phyloP scores from a whole-genome alignment of 2,797 vertebrate species.

The Catamblyrhynchus diadema region DNA sequence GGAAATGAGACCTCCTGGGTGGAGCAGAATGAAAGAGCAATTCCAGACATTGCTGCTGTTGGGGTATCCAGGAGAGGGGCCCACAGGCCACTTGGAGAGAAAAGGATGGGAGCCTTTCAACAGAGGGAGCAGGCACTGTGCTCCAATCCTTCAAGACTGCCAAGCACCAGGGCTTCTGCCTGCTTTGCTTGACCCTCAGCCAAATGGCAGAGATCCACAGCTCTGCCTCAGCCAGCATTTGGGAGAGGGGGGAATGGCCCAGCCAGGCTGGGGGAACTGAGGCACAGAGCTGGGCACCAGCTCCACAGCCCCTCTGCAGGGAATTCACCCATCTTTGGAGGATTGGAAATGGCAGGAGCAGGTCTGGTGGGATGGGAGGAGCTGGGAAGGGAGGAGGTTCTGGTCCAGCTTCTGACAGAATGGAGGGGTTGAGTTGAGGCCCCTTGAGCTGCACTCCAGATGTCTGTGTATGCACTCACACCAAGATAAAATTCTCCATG shows the following conservation, averaged over 20 bases:
- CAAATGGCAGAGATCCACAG: slow-evolving; percentile 52
- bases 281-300: not conserved
- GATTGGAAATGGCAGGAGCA: not conserved
- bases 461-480: not conserved
- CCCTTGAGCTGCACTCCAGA: not conserved
- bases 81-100: not conserved
- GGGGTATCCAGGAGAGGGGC: not conserved
- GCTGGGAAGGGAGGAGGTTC: not conserved
- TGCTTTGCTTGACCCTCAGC: slow-evolving; percentile 50
- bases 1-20: not conserved
- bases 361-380: not conserved
- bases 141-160: not conserved
- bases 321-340: not conserved
- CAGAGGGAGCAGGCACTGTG: not conserved
- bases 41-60: not conserved
- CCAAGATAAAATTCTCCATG: not conserved
- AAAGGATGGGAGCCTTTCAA: not conserved
- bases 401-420: slow-evolving; percentile 19
- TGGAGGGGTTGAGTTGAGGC: not conserved
- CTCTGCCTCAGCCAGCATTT: slow-evolving; percentile 16
- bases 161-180: slow-evolving; percentile 40
- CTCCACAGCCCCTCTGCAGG: not conserved
- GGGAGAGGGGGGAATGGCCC: slow-evolving; percentile 4
- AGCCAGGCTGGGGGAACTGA: not conserved
- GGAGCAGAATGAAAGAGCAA: not conserved